These are phyloP conservation scores for Nemotelus nigrinus DNA, from an alignment of 2,888 invertebrate genomes.

Conservation along the genomic window DNA sequence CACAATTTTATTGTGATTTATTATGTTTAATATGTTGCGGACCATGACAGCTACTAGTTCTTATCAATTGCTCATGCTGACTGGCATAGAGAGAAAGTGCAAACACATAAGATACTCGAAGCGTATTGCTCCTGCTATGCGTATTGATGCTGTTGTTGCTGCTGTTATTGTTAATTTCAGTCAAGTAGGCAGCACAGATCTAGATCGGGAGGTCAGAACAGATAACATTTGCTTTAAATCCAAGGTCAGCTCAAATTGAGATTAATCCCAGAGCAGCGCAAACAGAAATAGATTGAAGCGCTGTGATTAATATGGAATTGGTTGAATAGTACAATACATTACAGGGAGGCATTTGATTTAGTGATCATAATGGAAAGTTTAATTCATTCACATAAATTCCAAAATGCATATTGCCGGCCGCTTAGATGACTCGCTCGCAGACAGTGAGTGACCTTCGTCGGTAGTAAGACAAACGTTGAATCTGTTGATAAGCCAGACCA, in stretches of 20 bases:
- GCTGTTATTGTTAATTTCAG: slow-evolving; percentile 27
- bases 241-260: slow-evolving; percentile 44
- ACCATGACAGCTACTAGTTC: slow-evolving; percentile 1
- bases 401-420: not conserved
- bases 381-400: slow-evolving; percentile 17
- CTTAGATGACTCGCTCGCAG: not conserved
- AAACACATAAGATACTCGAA: slow-evolving; percentile 17
- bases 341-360: not conserved
- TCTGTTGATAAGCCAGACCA: slow-evolving; percentile 30
- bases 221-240: slow-evolving; percentile 40
- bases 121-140: not conserved
- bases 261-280: slow-evolving; percentile 21
- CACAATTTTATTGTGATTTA: slow-evolving; percentile 35
- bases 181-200: slow-evolving; percentile 8
- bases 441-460: not conserved
- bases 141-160: not conserved
- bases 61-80: not conserved
- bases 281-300: slow-evolving; percentile 30
- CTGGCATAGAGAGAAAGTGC: slow-evolving; percentile 14
- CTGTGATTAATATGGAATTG: slow-evolving; percentile 10
- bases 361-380: slow-evolving; percentile 6
- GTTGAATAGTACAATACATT: not conserved
- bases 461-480: slow-evolving; percentile 8
- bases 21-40: slow-evolving; percentile 12
- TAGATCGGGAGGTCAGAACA: slow-evolving; percentile 35